Base-by-base conservation (phyloP, 1,140 invertebrate genomes). In the Pogonus chalceus region DNA sequence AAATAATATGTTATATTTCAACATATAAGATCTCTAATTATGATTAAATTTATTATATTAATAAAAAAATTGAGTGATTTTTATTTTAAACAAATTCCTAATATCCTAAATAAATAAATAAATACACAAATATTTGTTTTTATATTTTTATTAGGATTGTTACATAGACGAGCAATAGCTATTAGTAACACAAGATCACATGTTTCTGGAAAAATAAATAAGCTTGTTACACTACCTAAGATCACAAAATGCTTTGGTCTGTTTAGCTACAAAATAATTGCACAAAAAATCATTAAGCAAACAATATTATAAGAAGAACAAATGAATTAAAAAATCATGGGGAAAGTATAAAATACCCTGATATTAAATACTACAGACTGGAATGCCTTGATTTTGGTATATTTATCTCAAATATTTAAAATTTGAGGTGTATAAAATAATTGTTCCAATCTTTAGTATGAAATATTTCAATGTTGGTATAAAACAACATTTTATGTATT, bases 171-270 rank as follows among this genome's bases (percentile, higher is more conserved):
- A 31, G 26, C 26, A 31, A 31, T 4, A 31, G 26, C 26, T 31
- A 31, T 31, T 31, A 31, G 26, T 31, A 31, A 31, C 26, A 31
- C 26, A 31, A 31, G 26, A 31, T 31, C 26, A 31, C 26, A 31
- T 31, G 26, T 31, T 31, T 31, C 14, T 31, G 26, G 26, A 31
- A 31, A 31, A 31, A 31, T 31, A 31, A 31, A 31, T 31, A 31
- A 31, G 26, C 26, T 31, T 31, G 26, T 31, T 31, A 14, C n/a
- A 31, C 26, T 31, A 31, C 26, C 37, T 43, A 43, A 51, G 21
- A 51, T 51, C 49, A 51, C 49, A 51, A 24, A 51, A 20, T 26
- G 23, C 49, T 51, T 51, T 51, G 49, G 49, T 51, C 49, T 51
- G 49, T 51, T 51, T 31, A 51, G 23, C 26, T 18, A 26, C 37